Evolutionary conservation across 2,888 invertebrate species (phyloP).

Genomic region (Timema podura): DNA sequence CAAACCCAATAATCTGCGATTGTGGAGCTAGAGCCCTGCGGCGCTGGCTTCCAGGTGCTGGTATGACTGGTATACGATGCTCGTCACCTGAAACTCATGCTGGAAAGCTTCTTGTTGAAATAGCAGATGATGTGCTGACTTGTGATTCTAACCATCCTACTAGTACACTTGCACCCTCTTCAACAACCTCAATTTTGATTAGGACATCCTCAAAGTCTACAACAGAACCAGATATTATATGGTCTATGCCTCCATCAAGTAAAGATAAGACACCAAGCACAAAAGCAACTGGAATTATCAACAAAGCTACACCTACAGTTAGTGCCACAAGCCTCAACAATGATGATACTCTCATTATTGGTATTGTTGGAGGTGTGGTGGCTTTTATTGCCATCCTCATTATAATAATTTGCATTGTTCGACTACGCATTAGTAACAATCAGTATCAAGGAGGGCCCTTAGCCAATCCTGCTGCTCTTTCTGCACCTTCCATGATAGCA

Average conservation of each 20-base stretch:
- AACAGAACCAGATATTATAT: constrained; percentile 83
- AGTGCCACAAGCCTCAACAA: constrained; percentile 61
- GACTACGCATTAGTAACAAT: constrained; percentile 61
- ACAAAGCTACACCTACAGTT: constrained; percentile 26
- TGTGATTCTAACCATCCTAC: constrained; percentile 61
- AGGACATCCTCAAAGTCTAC: constrained; percentile 46
- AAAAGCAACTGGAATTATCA: constrained; percentile 19
- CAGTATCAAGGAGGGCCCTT: constrained; percentile 67
- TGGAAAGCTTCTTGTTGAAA: constrained; percentile 65
- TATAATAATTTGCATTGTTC: constrained; percentile 82
- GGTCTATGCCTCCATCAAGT: constrained; percentile 72
- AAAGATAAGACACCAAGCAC: constrained; percentile 23
- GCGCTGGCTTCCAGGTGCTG: constrained; percentile 57
- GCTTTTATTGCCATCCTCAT: constrained; percentile 86
- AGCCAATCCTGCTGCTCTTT: constrained; percentile 42
- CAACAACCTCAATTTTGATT: constrained; percentile 24
- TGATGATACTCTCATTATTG: constrained; percentile 89
- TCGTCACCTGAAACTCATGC: constrained; percentile 64
- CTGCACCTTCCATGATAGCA: constrained; percentile 26
- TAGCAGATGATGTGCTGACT: constrained; percentile 76
- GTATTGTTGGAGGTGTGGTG: constrained; percentile 90
- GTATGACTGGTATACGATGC: constrained; percentile 45
- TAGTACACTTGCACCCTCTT: constrained; percentile 40
- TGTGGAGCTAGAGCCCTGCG: constrained; percentile 76
- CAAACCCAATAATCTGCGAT: constrained; percentile 81